These are phyloP conservation scores for Ophioderma brevispina DNA, from an alignment of 35 echinoderm and acorn worm genomes.

Conservation along the genomic window DNA sequence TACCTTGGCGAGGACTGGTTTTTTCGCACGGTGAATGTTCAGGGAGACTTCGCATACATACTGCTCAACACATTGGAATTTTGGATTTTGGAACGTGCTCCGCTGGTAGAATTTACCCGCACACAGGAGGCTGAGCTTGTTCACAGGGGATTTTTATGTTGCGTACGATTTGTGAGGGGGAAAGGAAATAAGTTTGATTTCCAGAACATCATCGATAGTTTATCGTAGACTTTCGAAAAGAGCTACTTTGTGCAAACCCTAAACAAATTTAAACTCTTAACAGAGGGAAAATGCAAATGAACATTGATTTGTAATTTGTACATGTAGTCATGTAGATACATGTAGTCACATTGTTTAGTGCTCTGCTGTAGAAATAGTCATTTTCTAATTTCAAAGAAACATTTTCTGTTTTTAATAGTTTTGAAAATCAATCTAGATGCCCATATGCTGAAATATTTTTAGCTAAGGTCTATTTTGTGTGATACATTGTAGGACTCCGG, in stretches of 20 bases:
- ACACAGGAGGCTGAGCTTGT: slow-evolving; percentile 1
- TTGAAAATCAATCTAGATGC: background rate
- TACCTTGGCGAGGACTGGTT: slow-evolving; percentile 21
- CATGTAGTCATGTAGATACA: too few species aligned
- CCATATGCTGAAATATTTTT: background rate
- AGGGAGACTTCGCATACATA: slow-evolving; percentile 51
- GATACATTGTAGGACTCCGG: slow-evolving; percentile 28
- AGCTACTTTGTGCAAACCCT: too few species aligned
- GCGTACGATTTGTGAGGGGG: slow-evolving; percentile 17
- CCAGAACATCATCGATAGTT: too few species aligned
- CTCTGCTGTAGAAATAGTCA: background rate
- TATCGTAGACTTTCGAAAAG: too few species aligned
- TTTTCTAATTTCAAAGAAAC: background rate
- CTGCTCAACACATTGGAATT: slow-evolving; percentile 14
- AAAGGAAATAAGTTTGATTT: slow-evolving; percentile 50
- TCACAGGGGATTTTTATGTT: slow-evolving; percentile 48
- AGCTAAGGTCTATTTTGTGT: background rate
- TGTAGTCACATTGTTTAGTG: too few species aligned
- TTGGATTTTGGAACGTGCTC: slow-evolving; percentile 34
- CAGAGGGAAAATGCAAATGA: too few species aligned
- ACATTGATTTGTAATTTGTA: too few species aligned
- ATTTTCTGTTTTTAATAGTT: background rate
- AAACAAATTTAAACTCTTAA: too few species aligned
- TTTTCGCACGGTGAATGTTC: background rate
- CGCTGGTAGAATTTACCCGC: slow-evolving; percentile 35